phyloP scores from a whole-genome alignment of 1,140 invertebrate genomes.

The Pseudachorutes palmiensis region DNA sequence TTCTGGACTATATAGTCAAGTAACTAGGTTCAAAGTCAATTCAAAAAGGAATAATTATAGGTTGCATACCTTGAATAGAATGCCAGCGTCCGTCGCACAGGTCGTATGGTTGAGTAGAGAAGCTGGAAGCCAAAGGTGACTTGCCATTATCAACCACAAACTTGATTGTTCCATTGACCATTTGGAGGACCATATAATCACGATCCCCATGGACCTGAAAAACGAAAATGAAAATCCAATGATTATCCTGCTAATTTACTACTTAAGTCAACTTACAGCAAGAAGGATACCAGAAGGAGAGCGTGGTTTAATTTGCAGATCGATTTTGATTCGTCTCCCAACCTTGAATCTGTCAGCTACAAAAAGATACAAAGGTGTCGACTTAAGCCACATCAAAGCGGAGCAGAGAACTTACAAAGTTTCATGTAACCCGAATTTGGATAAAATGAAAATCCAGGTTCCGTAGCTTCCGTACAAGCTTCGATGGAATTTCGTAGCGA shows the following conservation, averaged over 20 bases:
- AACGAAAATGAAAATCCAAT: slow-evolving; percentile 63
- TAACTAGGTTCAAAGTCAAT: slow-evolving; percentile 35
- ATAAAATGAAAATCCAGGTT: slow-evolving; percentile 82
- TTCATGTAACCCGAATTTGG: slow-evolving; percentile 59
- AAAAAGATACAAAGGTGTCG: slow-evolving; percentile 7
- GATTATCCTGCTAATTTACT: too few relatives aligned
- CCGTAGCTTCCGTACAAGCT: slow-evolving; percentile 70
- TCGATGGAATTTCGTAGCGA: slow-evolving; percentile 53
- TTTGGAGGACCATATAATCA: slow-evolving; percentile 77
- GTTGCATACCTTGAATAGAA: slow-evolving; percentile 62
- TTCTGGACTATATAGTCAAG: slow-evolving; percentile 57
- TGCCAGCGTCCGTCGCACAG: slow-evolving; percentile 94
- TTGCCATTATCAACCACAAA: slow-evolving; percentile 77
- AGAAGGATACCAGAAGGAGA: slow-evolving; percentile 65
- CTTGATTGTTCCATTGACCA: slow-evolving; percentile 70
- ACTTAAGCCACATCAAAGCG: background rate
- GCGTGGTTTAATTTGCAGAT: slow-evolving; percentile 80
- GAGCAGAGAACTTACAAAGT: slow-evolving; percentile 48
- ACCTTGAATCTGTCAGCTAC: slow-evolving; percentile 65
- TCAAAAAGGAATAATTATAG: slow-evolving; percentile 1
- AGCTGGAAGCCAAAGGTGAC: slow-evolving; percentile 65
- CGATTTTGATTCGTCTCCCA: slow-evolving; percentile 66
- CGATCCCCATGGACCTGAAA: slow-evolving; percentile 67
- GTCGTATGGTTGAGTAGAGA: slow-evolving; percentile 54
- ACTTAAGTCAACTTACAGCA: too few relatives aligned